Evolutionary conservation across 2,113 vertebrate genomes (phyloP).

Genomic region (Lanius ludovicianus): DNA sequence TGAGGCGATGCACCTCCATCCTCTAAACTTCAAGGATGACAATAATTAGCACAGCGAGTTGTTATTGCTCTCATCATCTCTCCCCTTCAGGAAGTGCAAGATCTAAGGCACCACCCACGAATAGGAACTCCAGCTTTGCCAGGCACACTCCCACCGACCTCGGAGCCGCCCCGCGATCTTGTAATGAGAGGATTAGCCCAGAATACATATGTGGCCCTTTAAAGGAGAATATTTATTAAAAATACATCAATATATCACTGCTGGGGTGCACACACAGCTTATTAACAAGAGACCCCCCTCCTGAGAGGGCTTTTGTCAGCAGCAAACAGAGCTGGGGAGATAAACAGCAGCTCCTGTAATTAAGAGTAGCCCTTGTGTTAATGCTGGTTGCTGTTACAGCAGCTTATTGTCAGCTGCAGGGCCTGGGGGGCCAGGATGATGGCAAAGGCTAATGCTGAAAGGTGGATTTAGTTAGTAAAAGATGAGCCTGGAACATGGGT

Average conservation of each 20-base stretch:
- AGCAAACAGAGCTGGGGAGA: background rate
- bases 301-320: background rate
- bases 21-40: conserved; percentile 47
- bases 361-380: background rate
- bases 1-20: conserved; percentile 1
- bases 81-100: conserved; percentile 50
- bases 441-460: background rate
- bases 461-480: background rate
- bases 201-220: background rate
- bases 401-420: background rate
- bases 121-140: background rate
- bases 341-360: background rate
- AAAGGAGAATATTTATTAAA: conserved; percentile 34
- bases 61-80: conserved; percentile 42
- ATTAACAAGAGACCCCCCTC: background rate
- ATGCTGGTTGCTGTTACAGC: background rate
- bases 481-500: background rate
- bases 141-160: background rate
- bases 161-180: background rate
- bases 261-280: background rate
- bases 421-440: background rate
- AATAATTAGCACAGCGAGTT: conserved; percentile 48
- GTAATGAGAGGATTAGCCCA: conserved; percentile 39
- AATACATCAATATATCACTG: conserved; percentile 34
- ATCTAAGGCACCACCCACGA: background rate